phyloP scores from a whole-genome alignment of 2,797 vertebrate genomes.

The Arremon brunneinucha region DNA sequence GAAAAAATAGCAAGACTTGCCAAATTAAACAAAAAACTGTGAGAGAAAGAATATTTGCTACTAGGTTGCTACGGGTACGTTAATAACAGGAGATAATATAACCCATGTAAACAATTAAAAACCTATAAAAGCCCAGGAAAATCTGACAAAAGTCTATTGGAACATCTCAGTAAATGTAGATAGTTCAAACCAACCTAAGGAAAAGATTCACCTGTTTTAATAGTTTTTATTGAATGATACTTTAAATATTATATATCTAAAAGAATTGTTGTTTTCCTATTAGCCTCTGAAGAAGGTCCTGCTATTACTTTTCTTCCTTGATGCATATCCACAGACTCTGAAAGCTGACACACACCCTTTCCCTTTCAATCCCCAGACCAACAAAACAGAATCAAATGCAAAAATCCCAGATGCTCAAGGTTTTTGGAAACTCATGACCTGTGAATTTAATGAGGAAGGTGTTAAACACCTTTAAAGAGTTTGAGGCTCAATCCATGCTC shows the following conservation, averaged over 20 bases:
- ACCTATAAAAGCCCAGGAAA: constrained; percentile 22
- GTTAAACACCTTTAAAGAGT: not conserved
- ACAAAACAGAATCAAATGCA: not conserved
- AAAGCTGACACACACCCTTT: not conserved
- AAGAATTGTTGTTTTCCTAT: not conserved
- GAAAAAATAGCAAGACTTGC: constrained; percentile 64
- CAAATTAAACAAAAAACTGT: constrained; percentile 64
- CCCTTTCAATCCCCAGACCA: not conserved
- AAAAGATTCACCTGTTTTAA: constrained; percentile 3
- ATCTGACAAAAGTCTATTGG: constrained; percentile 13
- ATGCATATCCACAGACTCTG: not conserved
- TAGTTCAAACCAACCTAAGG: not conserved
- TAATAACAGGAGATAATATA: constrained; percentile 63
- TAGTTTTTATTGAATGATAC: not conserved
- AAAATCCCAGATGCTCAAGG: not conserved
- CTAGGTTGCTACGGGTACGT: constrained; percentile 53
- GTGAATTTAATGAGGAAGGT: not conserved
- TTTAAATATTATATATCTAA: not conserved
- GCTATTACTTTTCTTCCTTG: not conserved
- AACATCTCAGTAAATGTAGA: constrained; percentile 10
- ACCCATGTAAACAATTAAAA: constrained; percentile 54
- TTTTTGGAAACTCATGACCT: not conserved
- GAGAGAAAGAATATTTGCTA: constrained; percentile 62
- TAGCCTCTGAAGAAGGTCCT: not conserved
- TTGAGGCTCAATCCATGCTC: not conserved